Evolutionary conservation across 92 coral and sea anemone species (phyloP), one percentile per base, ranked within the genome.

Genomic region (Anthopleura xanthogrammica): DNA sequence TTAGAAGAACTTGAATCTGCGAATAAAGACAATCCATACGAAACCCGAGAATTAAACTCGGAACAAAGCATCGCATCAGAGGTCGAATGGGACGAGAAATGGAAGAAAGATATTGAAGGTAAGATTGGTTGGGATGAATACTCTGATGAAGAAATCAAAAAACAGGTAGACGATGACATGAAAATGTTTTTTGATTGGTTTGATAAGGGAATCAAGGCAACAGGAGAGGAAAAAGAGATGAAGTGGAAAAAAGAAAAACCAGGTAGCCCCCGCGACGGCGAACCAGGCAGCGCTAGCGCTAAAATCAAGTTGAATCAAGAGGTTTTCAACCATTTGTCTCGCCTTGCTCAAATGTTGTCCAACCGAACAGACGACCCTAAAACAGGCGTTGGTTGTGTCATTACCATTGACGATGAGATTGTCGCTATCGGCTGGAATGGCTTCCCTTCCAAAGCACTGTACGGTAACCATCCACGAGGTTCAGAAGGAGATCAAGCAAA

Each of bases 351-450:
- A 20, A 58, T 88, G 78, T 78, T 88, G 48, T 82, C 88, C 5
- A 3, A 78, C 85, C 77, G 84, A 54, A 77, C 91, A 60, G 91
- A 88, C 41, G 91, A 88, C 76, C 87, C 91, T 12, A 41, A 48
- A 0, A 60, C 24, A 39, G 91, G 91, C 19, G 88, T 83, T 4
- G 91, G 91, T 29, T 29, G 74, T 68, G 74, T 68, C 42, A 68
- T 68, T 12, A 36, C 74, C 12, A 11, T 68, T 14, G 17, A 68
- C 29, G 43, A 68, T 1, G 74, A 68, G 74, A 68, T 68, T 13
- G 74, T 68, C 17, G 40, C 74, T 68, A 68, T 68, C 12, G 74
- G 74, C 41, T 88, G 90, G 90, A 88, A 88, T 72, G 84, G 87
- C 72, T 88, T 79, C 75, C 84, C 84, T n/a, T 20, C 54, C 60